These are phyloP conservation scores for Heliconius sara DNA, from an alignment of 2,888 invertebrate genomes.

Conservation along the genomic window DNA sequence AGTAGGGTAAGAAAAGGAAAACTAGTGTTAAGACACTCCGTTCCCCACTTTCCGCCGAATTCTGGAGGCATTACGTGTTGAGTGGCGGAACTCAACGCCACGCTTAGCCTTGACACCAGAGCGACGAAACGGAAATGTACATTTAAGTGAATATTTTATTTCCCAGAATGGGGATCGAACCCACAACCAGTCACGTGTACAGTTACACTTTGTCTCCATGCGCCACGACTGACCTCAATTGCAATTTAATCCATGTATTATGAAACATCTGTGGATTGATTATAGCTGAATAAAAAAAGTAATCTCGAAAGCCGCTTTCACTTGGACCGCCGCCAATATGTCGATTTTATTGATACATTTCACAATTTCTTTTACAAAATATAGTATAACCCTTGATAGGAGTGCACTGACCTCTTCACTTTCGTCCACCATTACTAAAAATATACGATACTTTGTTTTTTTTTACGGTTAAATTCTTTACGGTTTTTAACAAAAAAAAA, in stretches of 20 bases:
- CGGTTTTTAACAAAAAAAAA: neutral
- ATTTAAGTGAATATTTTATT: no score
- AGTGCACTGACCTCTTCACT: conserved; percentile 61
- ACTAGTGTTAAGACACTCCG: no score
- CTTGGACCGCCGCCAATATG: conserved; percentile 53
- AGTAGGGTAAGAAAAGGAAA: no score
- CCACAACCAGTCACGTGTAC: no score
- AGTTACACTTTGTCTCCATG: no score
- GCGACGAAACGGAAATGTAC: no score
- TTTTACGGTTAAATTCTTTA: neutral
- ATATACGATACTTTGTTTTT: neutral
- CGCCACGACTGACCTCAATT: conserved; percentile 12
- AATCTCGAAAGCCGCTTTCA: conserved; percentile 40
- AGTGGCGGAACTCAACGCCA: no score
- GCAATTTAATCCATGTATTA: conserved; percentile 35
- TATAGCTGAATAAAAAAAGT: conserved; percentile 35
- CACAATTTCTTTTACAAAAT: conserved; percentile 37
- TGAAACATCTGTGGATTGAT: conserved; percentile 34
- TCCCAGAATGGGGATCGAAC: no score
- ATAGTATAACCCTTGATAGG: conserved; percentile 14
- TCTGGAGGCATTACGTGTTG: no score
- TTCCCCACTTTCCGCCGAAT: no score
- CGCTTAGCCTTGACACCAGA: no score
- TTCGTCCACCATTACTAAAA: conserved; percentile 54
- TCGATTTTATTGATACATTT: conserved; percentile 41